Base-by-base conservation (phyloP, 1,140 invertebrate species). In the Dolichoris vasculosae region DNA sequence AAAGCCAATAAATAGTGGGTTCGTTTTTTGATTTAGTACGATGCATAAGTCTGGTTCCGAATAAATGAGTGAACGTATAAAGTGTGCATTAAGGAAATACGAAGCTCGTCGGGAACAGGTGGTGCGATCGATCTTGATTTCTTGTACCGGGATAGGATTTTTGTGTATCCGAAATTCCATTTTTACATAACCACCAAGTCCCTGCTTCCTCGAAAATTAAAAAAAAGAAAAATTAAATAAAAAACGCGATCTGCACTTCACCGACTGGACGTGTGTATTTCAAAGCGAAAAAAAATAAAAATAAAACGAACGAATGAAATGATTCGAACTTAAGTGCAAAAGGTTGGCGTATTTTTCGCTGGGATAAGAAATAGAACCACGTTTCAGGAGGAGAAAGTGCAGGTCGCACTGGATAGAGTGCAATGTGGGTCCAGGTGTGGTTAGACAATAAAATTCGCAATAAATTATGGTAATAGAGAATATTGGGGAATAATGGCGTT, bases 391-490 rank as follows among this genome's bases (percentile, higher is more conserved):
- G 69, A 85, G 0, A 77, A 86, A 83, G 85, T 86, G 80, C 80
- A 86, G 80, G 73, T 86, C 80, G 23, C 85, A 40, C 40, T 76
- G 71, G 79, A 82, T 76, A 48, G 67, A 82, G 59, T 85, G 78
- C 78, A 85, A 75, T 59, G 26, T 76, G 8, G 55, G 75, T 38
- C 32, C 30, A 3, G 38, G 86, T 88, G 86, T 89, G 81, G 87
- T 51, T 76, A 86, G 84, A 40, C 40, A 75, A 75, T 80, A 81
- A 84, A 85, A 75, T 80, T 75, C 35, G 78, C 51, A 73, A 81
- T 64, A 91, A 89, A 87, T 90, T 88, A 88, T 89, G 88, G 86
- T 84, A 86, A 88, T 89, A 88, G 69, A 88, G 84, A 86, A 84
- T 88, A 87, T 88, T 84, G 82, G 85, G 69, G 86, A 84, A 88